Base-by-base conservation (phyloP, 2,797 vertebrate species). In the Danio aesculapii region DNA sequence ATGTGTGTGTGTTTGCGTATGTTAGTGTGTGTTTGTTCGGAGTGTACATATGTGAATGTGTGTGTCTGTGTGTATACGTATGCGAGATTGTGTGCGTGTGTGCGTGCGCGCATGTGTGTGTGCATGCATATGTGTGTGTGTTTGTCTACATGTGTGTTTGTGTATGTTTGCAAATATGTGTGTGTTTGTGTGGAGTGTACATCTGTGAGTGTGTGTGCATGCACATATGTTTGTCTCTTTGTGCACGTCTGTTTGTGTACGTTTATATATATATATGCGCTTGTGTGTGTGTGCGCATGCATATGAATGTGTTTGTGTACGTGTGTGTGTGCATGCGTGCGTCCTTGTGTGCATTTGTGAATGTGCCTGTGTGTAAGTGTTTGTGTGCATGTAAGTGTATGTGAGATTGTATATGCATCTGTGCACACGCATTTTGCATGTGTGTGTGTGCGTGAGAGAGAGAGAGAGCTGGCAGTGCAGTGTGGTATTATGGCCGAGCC, bases 401-500 rank as follows among this genome's bases (percentile, higher is more conserved):
- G n/a, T n/a, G n/a, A n/a, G n/a, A n/a, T n/a, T n/a, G 30, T 30
- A 10, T 59, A 3, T 30, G 30, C 4, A 14, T 55, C 16, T 1
- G n/a, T 17, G 8, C n/a, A n/a, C n/a, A n/a, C n/a, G n/a, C n/a
- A n/a, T 0, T 14, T 55, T 57, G 55, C 8, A 9, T 57, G 47
- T 53, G 50, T 8, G 50, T n/a, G 50, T 53, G 52, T n/a, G 52
- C 8, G 52, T 7, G 50, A n/a, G n/a, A n/a, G n/a, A n/a, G n/a
- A n/a, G n/a, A n/a, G n/a, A n/a, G 62, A 49, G 43, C 17, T 47
- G 67, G 67, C 47, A 69, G 47, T 9, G 47, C 21, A 49, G 49
- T 55, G 58, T 53, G 44, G 70, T 81, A 59, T 43, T 50, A 61
- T 21, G 73, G 53, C 30, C 59, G 88, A 77, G 84, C 91, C 91